phyloP scores from a whole-genome alignment of 2,888 invertebrate species.

The Rhyacophila evoluta region DNA sequence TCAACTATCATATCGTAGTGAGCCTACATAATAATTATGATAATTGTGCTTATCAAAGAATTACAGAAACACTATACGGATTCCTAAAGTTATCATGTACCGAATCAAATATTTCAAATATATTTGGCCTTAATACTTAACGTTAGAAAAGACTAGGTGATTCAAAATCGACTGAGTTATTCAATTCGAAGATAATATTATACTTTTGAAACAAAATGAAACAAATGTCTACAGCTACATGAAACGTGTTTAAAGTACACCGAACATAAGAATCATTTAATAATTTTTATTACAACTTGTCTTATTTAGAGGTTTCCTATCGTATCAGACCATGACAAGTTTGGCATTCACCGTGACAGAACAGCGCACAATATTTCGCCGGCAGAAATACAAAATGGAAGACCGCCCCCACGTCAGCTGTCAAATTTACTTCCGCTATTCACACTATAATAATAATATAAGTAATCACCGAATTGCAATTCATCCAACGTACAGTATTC shows the following conservation, averaged over 20 bases:
- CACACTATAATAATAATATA: neutral
- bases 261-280: slow-evolving; percentile 3
- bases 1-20: slow-evolving; percentile 21
- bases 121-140: slow-evolving; percentile 51
- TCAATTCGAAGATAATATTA: neutral
- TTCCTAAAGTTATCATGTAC: slow-evolving; percentile 41
- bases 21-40: neutral
- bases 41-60: slow-evolving; percentile 37
- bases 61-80: slow-evolving; percentile 34
- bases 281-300: slow-evolving; percentile 9
- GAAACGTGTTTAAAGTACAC: neutral
- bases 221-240: slow-evolving; percentile 23
- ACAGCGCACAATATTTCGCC: neutral
- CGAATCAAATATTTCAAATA: slow-evolving; percentile 46
- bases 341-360: slow-evolving; percentile 29
- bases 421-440: neutral
- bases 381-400: slow-evolving; percentile 15
- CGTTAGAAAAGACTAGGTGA: slow-evolving; percentile 48
- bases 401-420: neutral
- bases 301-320: slow-evolving; percentile 7
- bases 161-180: slow-evolving; percentile 42
- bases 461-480: neutral
- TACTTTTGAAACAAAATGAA: slow-evolving; percentile 1
- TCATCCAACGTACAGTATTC: neutral
- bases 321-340: slow-evolving; percentile 34